A percentile compares a stretch with the other conserved stretches of the same genome.
Conservation (phyloP, 2,113 vertebrate genomes). For the human region DNA sequence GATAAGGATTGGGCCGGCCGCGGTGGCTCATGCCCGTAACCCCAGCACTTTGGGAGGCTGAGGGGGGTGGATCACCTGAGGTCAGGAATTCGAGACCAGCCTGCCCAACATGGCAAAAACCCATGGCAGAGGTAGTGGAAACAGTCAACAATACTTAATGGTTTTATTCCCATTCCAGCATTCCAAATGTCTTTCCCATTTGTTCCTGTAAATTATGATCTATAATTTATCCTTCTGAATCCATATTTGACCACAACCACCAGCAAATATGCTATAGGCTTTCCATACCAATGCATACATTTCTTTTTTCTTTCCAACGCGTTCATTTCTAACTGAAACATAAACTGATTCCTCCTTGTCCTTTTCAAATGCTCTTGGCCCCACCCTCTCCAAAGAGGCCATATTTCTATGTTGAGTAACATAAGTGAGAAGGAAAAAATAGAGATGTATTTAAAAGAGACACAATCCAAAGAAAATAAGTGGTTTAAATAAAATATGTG, state of each 20-base stretch:
- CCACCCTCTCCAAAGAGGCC: not conserved
- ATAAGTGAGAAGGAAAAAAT: not conserved
- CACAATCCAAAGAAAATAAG: conserved; percentile 66
- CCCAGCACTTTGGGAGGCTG: too few relatives aligned
- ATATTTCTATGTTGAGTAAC: conserved; percentile 13
- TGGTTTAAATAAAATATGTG: conserved; percentile 71
- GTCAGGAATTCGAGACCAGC: too few relatives aligned
- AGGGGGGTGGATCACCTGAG: too few relatives aligned
- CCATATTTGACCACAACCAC: conserved; percentile 11
- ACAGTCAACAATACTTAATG: not conserved
- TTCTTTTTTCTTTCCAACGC: not conserved
- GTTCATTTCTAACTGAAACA: conserved; percentile 42
- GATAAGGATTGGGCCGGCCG: not conserved
- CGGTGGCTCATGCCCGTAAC: too few relatives aligned
- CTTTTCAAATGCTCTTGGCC: not conserved
- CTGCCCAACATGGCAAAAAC: too few relatives aligned
- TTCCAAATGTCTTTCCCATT: not conserved
- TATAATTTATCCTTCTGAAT: conserved; percentile 28
- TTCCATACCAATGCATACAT: not conserved
- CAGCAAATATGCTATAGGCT: not conserved
- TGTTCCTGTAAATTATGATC: conserved; percentile 20
- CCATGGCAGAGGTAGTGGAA: not conserved
- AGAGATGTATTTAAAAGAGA: conserved; percentile 39
- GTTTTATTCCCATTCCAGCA: not conserved
- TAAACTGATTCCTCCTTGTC: conserved; percentile 37